phyloP scores from a whole-genome alignment of 2,113 vertebrate genomes.

The Zosterops japonicus region DNA sequence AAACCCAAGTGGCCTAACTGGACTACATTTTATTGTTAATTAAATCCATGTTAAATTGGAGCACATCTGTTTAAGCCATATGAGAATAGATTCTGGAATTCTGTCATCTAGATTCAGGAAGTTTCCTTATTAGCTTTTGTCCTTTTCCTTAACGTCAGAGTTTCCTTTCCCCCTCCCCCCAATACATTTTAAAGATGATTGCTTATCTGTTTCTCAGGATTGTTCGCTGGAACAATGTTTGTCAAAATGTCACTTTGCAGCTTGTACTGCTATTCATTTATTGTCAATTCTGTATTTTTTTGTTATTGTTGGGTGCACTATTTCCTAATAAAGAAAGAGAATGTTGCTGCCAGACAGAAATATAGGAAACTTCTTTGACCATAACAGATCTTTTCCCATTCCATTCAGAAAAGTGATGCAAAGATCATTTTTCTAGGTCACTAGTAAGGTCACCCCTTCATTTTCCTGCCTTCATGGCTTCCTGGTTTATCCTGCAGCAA shows the following conservation, averaged over 20 bases:
- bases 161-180: not conserved
- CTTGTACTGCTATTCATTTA: not conserved
- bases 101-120: not conserved
- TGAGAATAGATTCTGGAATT: not conserved
- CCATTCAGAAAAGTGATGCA: not conserved
- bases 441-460: not conserved
- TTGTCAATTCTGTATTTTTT: not conserved
- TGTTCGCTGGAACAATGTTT: not conserved
- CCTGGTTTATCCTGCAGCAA: not conserved
- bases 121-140: not conserved
- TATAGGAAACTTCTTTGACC: not conserved
- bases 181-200: accelerated
- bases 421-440: not conserved
- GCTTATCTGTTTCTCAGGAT: not conserved
- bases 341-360: not conserved
- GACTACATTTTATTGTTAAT: not conserved
- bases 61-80: not conserved
- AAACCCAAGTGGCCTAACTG: not conserved
- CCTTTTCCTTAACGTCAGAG: not conserved
- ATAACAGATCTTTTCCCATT: not conserved
- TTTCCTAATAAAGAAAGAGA: not conserved
- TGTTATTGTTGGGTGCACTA: not conserved
- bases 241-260: not conserved
- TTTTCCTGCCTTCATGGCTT: not conserved
- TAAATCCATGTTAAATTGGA: not conserved